Evolutionary conservation across 1,140 invertebrate species (phyloP).

Genomic region (Monochamus saltuarius): DNA sequence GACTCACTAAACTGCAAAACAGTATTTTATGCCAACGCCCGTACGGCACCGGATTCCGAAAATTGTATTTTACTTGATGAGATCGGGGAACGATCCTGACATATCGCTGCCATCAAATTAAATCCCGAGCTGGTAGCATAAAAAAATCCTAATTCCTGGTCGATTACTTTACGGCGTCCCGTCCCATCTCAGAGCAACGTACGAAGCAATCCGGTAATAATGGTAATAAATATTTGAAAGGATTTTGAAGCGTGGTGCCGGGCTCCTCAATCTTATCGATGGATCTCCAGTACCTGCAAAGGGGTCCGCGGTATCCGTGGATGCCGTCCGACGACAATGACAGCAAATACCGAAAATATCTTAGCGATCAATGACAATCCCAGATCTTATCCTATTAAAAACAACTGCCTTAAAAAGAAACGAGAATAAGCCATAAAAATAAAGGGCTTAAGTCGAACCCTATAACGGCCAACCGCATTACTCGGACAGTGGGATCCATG

Average conservation of each 20-base stretch:
- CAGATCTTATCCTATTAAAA: conserved; percentile 32
- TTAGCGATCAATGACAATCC: conserved; percentile 38
- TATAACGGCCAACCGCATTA: too few relatives aligned
- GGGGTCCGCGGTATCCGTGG: conserved; percentile 17
- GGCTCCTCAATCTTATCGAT: conserved; percentile 29
- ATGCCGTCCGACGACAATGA: conserved; percentile 32
- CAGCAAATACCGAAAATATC: conserved; percentile 41
- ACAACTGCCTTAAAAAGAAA: conserved; percentile 26
- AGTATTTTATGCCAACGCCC: too few relatives aligned
- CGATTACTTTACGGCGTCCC: too few relatives aligned
- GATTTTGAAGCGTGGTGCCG: conserved; percentile 30
- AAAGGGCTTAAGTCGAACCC: background rate
- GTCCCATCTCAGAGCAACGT: background rate
- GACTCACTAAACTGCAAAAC: too few relatives aligned
- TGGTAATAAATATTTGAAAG: conserved; percentile 30
- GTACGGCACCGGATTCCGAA: too few relatives aligned
- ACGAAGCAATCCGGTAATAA: conserved; percentile 1
- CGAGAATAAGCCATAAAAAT: conserved; percentile 1
- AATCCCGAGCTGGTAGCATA: too few relatives aligned
- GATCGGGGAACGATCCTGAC: too few relatives aligned
- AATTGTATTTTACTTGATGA: too few relatives aligned
- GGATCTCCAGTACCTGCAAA: conserved; percentile 25
- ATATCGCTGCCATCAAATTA: too few relatives aligned
- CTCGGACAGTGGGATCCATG: too few relatives aligned
- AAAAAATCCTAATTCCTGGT: too few relatives aligned